These are phyloP conservation scores for Butastur rufipennis DNA, from an alignment of 2,113 vertebrate genomes.

Conservation along the genomic window DNA sequence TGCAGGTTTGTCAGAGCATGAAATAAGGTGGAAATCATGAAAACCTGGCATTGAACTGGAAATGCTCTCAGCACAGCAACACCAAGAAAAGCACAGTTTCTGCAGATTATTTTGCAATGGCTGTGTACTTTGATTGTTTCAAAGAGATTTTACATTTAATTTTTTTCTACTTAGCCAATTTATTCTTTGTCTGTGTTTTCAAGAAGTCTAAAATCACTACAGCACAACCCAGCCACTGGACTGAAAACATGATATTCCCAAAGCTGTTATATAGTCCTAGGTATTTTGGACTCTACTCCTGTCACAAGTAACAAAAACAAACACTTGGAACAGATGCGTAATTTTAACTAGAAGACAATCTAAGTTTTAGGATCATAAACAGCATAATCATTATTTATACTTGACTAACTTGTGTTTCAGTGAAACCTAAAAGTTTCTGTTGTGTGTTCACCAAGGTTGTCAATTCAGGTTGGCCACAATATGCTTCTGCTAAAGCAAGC, in stretches of 20 bases:
- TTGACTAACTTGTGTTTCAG: neutral
- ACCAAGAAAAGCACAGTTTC: neutral
- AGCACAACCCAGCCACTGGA: neutral
- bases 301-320: constrained; percentile 51
- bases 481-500: neutral
- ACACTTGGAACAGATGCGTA: neutral
- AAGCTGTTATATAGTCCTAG: neutral
- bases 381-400: neutral
- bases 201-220: neutral
- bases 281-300: constrained; percentile 24
- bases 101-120: neutral
- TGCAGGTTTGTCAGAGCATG: neutral
- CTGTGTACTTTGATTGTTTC: neutral
- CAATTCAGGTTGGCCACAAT: neutral
- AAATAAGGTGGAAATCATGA: neutral
- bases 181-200: neutral
- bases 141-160: neutral
- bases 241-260: constrained; percentile 56
- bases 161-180: neutral
- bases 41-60: neutral
- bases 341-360: neutral
- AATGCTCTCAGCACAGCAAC: neutral
- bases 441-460: neutral
- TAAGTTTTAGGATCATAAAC: constrained; percentile 1
- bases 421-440: neutral